Evolutionary conservation across 64 coral and sea anemone species (phyloP).

Genomic region (Montipora foliosa): DNA sequence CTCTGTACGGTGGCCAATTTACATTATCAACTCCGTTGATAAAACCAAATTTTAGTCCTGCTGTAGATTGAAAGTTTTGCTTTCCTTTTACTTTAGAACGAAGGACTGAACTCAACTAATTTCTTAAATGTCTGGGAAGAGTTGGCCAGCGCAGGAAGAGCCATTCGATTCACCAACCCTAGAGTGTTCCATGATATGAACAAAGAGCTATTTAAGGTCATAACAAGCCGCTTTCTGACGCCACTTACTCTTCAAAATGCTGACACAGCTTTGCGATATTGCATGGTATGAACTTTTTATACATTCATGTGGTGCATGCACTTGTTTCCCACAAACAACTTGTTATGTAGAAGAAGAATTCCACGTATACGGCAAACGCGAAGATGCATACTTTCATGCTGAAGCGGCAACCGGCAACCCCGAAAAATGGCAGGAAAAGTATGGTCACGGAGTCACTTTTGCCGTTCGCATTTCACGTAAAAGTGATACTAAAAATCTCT

Average conservation of each 20-base stretch:
- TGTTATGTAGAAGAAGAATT: too few relatives aligned
- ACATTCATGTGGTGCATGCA: not conserved
- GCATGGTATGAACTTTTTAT: not conserved
- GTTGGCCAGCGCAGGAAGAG: not conserved
- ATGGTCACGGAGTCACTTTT: too few relatives aligned
- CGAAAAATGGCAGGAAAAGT: too few relatives aligned
- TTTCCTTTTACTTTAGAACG: not conserved
- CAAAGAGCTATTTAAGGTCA: not conserved
- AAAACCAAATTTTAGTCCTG: too few relatives aligned
- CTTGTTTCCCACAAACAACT: too few relatives aligned
- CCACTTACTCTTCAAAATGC: conserved; percentile 26
- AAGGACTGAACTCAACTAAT: not conserved
- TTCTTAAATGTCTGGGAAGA: conserved; percentile 32
- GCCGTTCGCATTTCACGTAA: too few relatives aligned
- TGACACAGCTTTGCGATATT: conserved; percentile 12
- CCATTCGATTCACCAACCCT: not conserved
- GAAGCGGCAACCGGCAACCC: too few relatives aligned
- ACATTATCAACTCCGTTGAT: too few relatives aligned
- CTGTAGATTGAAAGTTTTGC: not conserved
- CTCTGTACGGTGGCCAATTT: too few relatives aligned
- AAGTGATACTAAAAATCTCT: too few relatives aligned
- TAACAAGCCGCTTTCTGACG: not conserved
- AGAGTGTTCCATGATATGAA: not conserved
- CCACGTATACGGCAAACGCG: too few relatives aligned
- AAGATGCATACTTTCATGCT: too few relatives aligned